These are phyloP conservation scores for Aspidiotus rigidus DNA, from an alignment of 2,888 invertebrate genomes.

Conservation along the genomic window DNA sequence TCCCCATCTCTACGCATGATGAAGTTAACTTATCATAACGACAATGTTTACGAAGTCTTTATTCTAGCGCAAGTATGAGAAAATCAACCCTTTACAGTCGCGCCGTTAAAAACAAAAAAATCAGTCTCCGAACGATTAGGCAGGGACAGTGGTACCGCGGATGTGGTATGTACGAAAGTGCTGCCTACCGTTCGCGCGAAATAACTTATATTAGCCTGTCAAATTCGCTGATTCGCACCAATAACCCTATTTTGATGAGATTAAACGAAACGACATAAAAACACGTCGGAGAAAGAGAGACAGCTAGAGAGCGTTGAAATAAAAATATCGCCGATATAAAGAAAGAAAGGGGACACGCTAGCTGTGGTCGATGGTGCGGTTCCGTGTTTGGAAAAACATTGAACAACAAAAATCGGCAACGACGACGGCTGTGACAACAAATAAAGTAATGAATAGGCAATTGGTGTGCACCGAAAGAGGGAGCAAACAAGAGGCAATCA, in stretches of 20 bases:
- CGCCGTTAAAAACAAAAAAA: neutral
- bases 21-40: too few species aligned
- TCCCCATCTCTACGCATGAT: too few species aligned
- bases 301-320: conserved; percentile 9
- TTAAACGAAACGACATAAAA: conserved; percentile 27
- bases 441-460: conserved; percentile 34
- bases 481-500: conserved; percentile 33
- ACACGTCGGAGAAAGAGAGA: neutral
- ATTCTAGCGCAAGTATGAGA: neutral
- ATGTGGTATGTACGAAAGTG: neutral
- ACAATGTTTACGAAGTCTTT: too few species aligned
- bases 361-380: conserved; percentile 33
- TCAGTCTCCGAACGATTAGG: neutral
- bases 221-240: conserved; percentile 32
- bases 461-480: conserved; percentile 24
- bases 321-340: neutral
- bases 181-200: neutral
- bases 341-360: conserved; percentile 6
- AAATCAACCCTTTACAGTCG: neutral
- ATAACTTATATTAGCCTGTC: conserved; percentile 23
- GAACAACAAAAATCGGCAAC: conserved; percentile 33
- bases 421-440: conserved; percentile 33
- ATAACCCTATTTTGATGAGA: conserved; percentile 23
- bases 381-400: conserved; percentile 33
- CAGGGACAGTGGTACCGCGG: neutral